Evolutionary conservation across 2,888 invertebrate species (phyloP).

Genomic region (Nematopogon swammerdamellus): DNA sequence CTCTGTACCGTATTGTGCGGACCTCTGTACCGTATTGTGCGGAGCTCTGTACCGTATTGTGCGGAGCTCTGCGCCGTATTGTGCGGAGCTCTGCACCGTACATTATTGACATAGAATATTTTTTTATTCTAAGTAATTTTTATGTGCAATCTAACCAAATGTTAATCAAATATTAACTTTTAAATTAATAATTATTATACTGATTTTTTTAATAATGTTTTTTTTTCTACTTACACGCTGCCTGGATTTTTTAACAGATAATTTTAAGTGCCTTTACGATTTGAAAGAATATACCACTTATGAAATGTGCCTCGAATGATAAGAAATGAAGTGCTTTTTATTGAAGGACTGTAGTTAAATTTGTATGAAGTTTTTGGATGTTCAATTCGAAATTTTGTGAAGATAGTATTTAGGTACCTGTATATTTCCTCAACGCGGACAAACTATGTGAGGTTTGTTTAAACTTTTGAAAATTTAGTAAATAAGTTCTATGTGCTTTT

Average conservation of each 20-base stretch:
- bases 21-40: too few species aligned
- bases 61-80: too few species aligned
- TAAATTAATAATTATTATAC: background rate
- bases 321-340: background rate
- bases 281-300: conserved; percentile 7
- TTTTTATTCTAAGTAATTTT: conserved; percentile 4
- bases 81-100: too few species aligned
- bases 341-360: background rate
- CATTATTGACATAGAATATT: too few species aligned
- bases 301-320: conserved; percentile 11
- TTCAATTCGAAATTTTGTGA: background rate
- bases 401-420: too few species aligned
- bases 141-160: conserved; percentile 1
- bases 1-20: too few species aligned
- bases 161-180: background rate
- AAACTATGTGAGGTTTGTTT: too few species aligned
- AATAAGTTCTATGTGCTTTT: too few species aligned
- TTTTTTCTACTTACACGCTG: background rate
- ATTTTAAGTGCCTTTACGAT: conserved; percentile 12
- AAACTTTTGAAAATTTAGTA: too few species aligned
- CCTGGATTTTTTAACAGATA: background rate
- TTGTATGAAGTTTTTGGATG: background rate
- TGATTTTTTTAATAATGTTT: background rate
- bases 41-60: too few species aligned
- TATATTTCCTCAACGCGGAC: too few species aligned